Percentiles rank a stretch among this genome's conserved stretches.
phyloP scores from a whole-genome alignment of 1,140 invertebrate genomes.

The Zaprionus nigranus region DNA sequence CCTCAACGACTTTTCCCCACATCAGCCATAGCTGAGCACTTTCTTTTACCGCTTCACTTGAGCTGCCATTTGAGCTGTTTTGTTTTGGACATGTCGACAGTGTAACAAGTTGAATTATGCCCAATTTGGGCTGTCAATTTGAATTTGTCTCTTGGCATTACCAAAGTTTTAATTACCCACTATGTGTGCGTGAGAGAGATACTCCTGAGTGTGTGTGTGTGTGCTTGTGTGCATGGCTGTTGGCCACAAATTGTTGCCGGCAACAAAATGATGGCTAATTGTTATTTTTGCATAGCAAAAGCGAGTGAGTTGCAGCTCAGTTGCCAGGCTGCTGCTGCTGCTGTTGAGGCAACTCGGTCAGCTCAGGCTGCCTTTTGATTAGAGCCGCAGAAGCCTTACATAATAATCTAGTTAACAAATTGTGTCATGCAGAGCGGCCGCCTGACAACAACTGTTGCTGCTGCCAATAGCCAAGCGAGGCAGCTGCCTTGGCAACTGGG shows the following conservation, averaged over 20 bases:
- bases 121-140: slow-evolving; percentile 61
- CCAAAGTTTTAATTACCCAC: slow-evolving; percentile 68
- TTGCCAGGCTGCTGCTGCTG: background rate
- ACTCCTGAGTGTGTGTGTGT: slow-evolving; percentile 12
- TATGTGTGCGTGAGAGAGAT: slow-evolving; percentile 20
- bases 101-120: slow-evolving; percentile 38
- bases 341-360: background rate
- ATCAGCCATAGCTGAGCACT: background rate
- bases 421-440: slow-evolving; percentile 72
- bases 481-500: slow-evolving; percentile 53
- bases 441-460: slow-evolving; percentile 39
- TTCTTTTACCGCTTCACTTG: background rate
- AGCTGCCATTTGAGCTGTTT: slow-evolving; percentile 5
- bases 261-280: slow-evolving; percentile 78
- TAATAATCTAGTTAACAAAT: slow-evolving; percentile 82
- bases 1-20: background rate
- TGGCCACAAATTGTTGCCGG: slow-evolving; percentile 47
- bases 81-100: background rate
- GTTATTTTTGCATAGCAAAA: slow-evolving; percentile 72
- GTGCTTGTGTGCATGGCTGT: slow-evolving; percentile 18
- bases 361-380: slow-evolving; percentile 55
- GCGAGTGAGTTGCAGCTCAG: background rate
- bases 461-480: background rate
- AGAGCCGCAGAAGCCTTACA: slow-evolving; percentile 63
- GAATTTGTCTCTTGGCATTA: slow-evolving; percentile 63